Base-by-base conservation (phyloP, 2,888 invertebrate species). In the Scaptomyza flava region DNA sequence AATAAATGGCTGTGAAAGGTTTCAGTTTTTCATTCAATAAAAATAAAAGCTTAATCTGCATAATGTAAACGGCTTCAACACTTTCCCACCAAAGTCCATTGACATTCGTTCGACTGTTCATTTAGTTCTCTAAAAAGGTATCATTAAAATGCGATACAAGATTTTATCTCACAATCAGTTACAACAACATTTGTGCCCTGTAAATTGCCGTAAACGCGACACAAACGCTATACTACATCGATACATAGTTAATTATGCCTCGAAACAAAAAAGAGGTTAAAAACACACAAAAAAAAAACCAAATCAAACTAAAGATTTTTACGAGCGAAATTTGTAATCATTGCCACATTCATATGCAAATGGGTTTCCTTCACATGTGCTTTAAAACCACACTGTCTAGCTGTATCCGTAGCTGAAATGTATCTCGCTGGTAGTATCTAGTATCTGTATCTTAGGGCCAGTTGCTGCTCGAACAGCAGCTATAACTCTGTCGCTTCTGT, bases 291-390 rank as follows among this genome's bases (percentile, higher is more conserved):
- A 62, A 57, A 57, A 27, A 27, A 62, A 57, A 57, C 41, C 34
- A 60, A 58, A 66, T 50, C 72, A 71, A 82, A 70, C 77, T 72
- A 74, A 87, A 88, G 86, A 84, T 88, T 84, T 84, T 84, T 84
- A 84, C 89, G 88, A 88, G 88, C 84, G 84, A 88, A 84, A 84
- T 88, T 84, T 84, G 84, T 84, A 84, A 84, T 84, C 88, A 84
- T 84, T 84, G 88, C 84, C 88, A 83, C 84, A 84, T 84, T 84
- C 84, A 84, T 84, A 84, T 84, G 84, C 89, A 86, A 84, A 84
- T 84, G 77, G 42, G 68, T 72, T 74, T 74, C 74, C 72, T 72
- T 43, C 77, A 62, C 27, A 27, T 27, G 27, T 75, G 67, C 70
- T 58, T 41, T 30, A 43, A 14, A n/a, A n/a, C n/a, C 45, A 34